Base-by-base conservation (phyloP, 2,888 invertebrate genomes). In the Balanococcus diminutus region DNA sequence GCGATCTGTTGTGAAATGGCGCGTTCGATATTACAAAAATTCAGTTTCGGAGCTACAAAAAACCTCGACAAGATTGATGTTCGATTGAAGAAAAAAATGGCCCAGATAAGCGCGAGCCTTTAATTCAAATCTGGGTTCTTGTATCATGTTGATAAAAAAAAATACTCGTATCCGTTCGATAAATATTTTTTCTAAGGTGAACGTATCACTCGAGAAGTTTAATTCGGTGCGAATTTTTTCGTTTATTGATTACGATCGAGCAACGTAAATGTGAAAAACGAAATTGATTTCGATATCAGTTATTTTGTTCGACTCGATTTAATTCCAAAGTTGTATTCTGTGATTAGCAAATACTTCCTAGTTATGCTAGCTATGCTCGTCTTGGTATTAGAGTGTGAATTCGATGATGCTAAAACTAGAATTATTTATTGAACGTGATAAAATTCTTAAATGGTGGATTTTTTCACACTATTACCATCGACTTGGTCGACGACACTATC, bases 231-330 rank as follows among this genome's bases (percentile, higher is more conserved):
- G 72, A 72, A 79, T 79, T 79, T 36, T 67, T 32, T 36, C 5
- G 11, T 28, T 67, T 25, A 25, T 67, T 14, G 28, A 67, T 28
- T 32, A 79, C 14, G 31, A 19, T 79, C 75, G 75, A 36, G n/a
- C n/a, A 72, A 79, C 32, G 75, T 79, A 14, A 32, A n/a, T n/a
- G n/a, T n/a, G n/a, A n/a, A n/a, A n/a, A n/a, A 79, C 75, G 67
- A 28, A 67, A 67, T 67, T 19, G 56, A 67, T 14, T 67, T 31
- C 16, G 2, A 16, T 67, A 67, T 67, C 67, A 16, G n/a, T n/a
- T 28, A 56, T 56, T 22, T 56, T 46, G 8, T 67, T 67, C 14
- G 5, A 28, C 67, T 67, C 28, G 28, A 67, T 28, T 67, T 67
- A 67, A 28, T 25, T 67, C 28, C 67, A 56, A 56, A 56, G 8